Conservation (phyloP, 2,888 invertebrate genomes). For the Drosophila stalkeri region DNA sequence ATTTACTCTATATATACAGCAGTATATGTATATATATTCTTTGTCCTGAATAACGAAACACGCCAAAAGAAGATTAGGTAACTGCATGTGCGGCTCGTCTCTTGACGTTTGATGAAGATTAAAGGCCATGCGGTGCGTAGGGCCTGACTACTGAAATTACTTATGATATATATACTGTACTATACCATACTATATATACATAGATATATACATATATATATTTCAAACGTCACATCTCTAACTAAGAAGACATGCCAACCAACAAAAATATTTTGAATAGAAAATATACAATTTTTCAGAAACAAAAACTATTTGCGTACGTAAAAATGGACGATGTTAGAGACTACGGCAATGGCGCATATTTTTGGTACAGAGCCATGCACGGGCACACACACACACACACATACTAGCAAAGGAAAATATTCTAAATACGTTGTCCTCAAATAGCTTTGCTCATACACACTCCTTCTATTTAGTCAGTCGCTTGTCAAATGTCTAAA, state of each 20-base stretch:
- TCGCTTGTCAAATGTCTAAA: conserved; percentile 58
- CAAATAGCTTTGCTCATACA: conserved; percentile 58
- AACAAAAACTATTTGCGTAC: conserved; percentile 72
- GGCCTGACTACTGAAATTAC: conserved; percentile 60
- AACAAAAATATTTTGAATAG: conserved; percentile 52
- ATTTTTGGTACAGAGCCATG: conserved; percentile 69
- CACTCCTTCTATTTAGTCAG: conserved; percentile 61
- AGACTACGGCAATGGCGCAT: conserved; percentile 68
- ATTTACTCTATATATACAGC: conserved; percentile 7
- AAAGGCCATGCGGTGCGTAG: conserved; percentile 56
- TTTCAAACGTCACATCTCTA: conserved; percentile 65
- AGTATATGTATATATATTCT: neutral
- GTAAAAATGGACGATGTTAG: conserved; percentile 67
- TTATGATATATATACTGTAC: conserved; percentile 28
- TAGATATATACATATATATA: conserved; percentile 28
- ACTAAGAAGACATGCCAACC: conserved; percentile 60
- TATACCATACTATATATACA: conserved; percentile 20
- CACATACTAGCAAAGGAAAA: conserved; percentile 47
- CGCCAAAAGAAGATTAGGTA: conserved; percentile 40
- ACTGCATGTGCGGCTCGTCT: conserved; percentile 39
- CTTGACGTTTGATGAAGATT: conserved; percentile 40
- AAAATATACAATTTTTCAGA: conserved; percentile 69
- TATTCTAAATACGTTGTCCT: conserved; percentile 64
- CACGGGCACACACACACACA: conserved; percentile 44
- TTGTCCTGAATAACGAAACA: conserved; percentile 33